Percentiles rank a stretch among this genome's conserved stretches.
phyloP scores from a whole-genome alignment of 2,113 vertebrate genomes.

The Mixornis gularis region DNA sequence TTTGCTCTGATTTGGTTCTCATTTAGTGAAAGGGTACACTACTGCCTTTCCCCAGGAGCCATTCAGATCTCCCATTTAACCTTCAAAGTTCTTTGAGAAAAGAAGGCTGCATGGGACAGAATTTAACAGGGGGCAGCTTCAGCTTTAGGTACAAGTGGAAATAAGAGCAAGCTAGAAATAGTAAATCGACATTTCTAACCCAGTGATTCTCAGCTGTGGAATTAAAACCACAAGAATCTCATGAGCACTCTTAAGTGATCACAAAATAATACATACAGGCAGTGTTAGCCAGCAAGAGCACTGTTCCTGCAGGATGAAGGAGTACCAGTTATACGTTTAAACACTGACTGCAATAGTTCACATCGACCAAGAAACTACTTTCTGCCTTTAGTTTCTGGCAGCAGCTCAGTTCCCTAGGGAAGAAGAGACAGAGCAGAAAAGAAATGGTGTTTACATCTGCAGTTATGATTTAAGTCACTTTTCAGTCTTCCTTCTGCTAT shows the following conservation, averaged over 20 bases:
- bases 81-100: background rate
- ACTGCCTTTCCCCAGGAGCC: background rate
- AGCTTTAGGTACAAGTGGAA: background rate
- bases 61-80: background rate
- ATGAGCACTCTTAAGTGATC: background rate
- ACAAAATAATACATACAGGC: background rate
- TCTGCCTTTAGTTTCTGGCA: background rate
- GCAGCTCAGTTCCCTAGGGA: background rate
- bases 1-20: background rate
- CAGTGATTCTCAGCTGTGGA: background rate
- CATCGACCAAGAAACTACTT: background rate
- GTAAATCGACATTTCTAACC: background rate
- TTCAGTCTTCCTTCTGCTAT: background rate
- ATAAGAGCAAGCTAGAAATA: background rate
- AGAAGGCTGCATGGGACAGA: background rate
- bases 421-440: background rate
- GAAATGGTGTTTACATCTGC: background rate
- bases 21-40: background rate
- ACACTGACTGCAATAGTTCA: background rate
- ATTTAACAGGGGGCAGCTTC: background rate
- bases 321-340: background rate
- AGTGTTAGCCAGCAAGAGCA: background rate
- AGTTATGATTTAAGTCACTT: background rate
- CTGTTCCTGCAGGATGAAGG: background rate
- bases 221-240: slow-evolving; percentile 6